These are phyloP conservation scores for Cabera pusaria DNA, from an alignment of 2,888 invertebrate genomes.

Conservation along the genomic window DNA sequence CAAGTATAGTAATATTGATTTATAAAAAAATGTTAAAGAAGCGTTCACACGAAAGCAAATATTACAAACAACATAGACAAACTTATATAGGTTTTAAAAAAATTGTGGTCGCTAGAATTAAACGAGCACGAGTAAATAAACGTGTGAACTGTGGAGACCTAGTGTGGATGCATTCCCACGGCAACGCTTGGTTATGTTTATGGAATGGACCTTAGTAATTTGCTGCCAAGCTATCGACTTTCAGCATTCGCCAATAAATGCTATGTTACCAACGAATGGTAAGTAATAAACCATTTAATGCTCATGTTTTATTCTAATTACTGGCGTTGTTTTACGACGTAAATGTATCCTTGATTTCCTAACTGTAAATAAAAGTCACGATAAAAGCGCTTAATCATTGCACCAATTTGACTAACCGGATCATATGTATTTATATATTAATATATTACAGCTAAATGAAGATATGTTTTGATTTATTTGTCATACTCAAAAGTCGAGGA, in stretches of 20 bases:
- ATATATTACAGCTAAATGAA: too few species aligned
- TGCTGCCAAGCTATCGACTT: conserved; percentile 10
- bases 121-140: too few species aligned
- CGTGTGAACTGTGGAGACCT: too few species aligned
- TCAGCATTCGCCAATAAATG: conserved; percentile 17
- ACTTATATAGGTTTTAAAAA: too few species aligned
- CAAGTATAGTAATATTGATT: too few species aligned
- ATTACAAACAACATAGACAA: too few species aligned
- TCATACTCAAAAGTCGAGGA: too few species aligned
- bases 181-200: conserved; percentile 53
- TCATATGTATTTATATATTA: too few species aligned
- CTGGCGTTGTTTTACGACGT: conserved; percentile 9
- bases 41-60: too few species aligned
- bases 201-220: conserved; percentile 54
- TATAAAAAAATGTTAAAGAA: too few species aligned
- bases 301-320: conserved; percentile 8
- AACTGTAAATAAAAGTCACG: conserved; percentile 15
- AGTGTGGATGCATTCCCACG: conserved; percentile 66
- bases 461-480: too few species aligned
- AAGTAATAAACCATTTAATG: conserved; percentile 13
- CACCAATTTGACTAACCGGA: conserved; percentile 6
- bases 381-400: conserved; percentile 13
- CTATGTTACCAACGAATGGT: conserved; percentile 6
- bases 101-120: too few species aligned
- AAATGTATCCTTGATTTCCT: conserved; percentile 16